A percentile compares a stretch with the other conserved stretches of the same genome.
These are phyloP conservation scores for Ceraclea dissimilis DNA, from an alignment of 2,888 invertebrate genomes.

Conservation along the genomic window DNA sequence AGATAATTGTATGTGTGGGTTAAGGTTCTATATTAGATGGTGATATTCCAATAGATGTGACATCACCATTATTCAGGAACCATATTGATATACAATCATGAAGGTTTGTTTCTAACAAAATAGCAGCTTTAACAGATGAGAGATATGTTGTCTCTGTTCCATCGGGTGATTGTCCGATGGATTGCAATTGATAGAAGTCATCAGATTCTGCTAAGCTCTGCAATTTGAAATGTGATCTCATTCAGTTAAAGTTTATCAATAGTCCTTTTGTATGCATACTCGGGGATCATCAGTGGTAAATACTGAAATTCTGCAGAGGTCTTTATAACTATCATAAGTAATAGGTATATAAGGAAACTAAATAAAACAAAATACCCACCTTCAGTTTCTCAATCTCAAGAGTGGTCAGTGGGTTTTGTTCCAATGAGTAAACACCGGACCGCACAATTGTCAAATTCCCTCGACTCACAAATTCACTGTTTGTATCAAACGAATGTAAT, in stretches of 20 bases:
- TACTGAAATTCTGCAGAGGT: too few species aligned
- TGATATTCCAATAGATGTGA: slow-evolving; percentile 62
- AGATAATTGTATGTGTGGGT: neutral
- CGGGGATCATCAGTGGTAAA: too few species aligned
- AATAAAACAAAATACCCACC: too few species aligned
- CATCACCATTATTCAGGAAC: slow-evolving; percentile 69
- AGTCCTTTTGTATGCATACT: too few species aligned
- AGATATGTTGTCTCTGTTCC: slow-evolving; percentile 60
- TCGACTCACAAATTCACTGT: slow-evolving; percentile 48
- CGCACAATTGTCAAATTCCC: slow-evolving; percentile 47
- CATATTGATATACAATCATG: slow-evolving; percentile 74
- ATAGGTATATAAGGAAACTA: too few species aligned
- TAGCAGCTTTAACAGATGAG: slow-evolving; percentile 73
- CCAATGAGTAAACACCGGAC: slow-evolving; percentile 53
- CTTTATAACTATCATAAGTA: too few species aligned
- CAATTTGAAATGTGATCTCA: slow-evolving; percentile 7
- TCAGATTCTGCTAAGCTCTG: slow-evolving; percentile 51
- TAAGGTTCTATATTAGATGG: slow-evolving; percentile 36
- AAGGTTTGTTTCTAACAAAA: slow-evolving; percentile 66
- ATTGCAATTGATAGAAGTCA: slow-evolving; percentile 67
- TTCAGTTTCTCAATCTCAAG: slow-evolving; percentile 50
- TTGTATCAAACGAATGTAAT: slow-evolving; percentile 57
- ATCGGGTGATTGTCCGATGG: slow-evolving; percentile 59
- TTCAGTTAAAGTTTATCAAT: too few species aligned
- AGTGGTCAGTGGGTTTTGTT: slow-evolving; percentile 52